These are phyloP conservation scores for Melanotaenia duboulayi DNA, from an alignment of 2,113 vertebrate genomes.

Conservation along the genomic window DNA sequence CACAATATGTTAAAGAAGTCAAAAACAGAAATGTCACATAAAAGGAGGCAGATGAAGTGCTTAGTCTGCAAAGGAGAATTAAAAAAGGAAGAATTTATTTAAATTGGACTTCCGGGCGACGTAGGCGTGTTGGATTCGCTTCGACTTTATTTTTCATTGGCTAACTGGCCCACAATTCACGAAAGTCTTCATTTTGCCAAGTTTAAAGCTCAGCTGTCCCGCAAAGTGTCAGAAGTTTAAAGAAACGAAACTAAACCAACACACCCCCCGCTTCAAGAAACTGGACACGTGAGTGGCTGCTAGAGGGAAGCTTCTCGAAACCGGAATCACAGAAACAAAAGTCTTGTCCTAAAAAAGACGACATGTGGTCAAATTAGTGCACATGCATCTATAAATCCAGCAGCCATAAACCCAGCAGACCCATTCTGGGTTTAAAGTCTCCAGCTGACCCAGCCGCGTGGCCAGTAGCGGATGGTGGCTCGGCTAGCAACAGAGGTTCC, in stretches of 20 bases:
- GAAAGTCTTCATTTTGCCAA: neutral
- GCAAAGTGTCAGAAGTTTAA: too few species aligned
- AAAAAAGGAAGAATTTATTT: too few species aligned
- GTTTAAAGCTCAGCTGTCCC: neutral
- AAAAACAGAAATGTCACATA: too few species aligned
- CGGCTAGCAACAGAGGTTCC: conserved; percentile 20
- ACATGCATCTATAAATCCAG: accelerated
- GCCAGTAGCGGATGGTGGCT: neutral
- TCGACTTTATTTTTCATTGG: too few species aligned
- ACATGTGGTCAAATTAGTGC: neutral
- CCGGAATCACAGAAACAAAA: neutral
- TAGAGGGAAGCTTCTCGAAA: conserved; percentile 65
- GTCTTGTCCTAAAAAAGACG: too few species aligned
- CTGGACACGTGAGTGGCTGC: conserved; percentile 7
- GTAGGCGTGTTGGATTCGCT: too few species aligned
- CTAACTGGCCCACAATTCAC: neutral
- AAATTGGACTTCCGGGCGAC: too few species aligned
- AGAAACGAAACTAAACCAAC: conserved; percentile 15
- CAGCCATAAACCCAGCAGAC: neutral
- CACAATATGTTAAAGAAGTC: neutral
- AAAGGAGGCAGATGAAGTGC: too few species aligned
- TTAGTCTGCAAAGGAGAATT: too few species aligned
- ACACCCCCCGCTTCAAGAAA: conserved; percentile 2
- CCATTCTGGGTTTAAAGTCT: neutral
- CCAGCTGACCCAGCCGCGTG: conserved; percentile 40